Conservation (phyloP, 2,888 invertebrate species). For the Tholera decimalis region DNA sequence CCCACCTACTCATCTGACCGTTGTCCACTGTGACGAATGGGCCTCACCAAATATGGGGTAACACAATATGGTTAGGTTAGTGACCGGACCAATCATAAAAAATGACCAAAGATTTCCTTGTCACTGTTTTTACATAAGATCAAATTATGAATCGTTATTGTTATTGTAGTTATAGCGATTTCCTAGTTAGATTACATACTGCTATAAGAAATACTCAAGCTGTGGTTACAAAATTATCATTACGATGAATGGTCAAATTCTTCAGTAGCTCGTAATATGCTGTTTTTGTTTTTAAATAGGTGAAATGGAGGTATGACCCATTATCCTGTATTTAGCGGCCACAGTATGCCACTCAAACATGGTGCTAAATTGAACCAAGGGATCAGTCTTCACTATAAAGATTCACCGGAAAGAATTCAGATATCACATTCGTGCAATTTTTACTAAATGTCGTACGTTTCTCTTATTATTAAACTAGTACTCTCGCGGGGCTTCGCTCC, state of each 20-base stretch:
- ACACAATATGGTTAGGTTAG: conserved; percentile 17
- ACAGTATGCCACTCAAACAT: too few relatives aligned
- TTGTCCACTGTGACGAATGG: conserved; percentile 10
- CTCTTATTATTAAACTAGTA: too few relatives aligned
- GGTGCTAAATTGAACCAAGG: too few relatives aligned
- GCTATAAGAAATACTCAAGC: not conserved
- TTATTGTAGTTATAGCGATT: not conserved
- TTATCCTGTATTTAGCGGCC: too few relatives aligned
- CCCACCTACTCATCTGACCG: conserved; percentile 26
- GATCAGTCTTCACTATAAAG: too few relatives aligned
- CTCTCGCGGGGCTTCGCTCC: too few relatives aligned
- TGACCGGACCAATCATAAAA: conserved; percentile 13
- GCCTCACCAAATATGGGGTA: conserved; percentile 14
- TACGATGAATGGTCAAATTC: not conserved
- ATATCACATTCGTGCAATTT: too few relatives aligned
- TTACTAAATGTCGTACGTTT: too few relatives aligned
- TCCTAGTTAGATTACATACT: not conserved
- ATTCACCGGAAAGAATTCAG: too few relatives aligned
- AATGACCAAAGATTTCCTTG: conserved; percentile 15
- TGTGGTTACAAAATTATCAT: not conserved
- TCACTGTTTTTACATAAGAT: not conserved
- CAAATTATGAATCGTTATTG: not conserved
- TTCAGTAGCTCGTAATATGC: too few relatives aligned
- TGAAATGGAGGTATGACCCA: too few relatives aligned
- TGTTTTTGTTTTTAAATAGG: too few relatives aligned